Percentiles rank a stretch among this genome's conserved stretches.
These are phyloP conservation scores for Saccostrea cuccullata DNA, from an alignment of 1,140 invertebrate species.

Conservation along the genomic window DNA sequence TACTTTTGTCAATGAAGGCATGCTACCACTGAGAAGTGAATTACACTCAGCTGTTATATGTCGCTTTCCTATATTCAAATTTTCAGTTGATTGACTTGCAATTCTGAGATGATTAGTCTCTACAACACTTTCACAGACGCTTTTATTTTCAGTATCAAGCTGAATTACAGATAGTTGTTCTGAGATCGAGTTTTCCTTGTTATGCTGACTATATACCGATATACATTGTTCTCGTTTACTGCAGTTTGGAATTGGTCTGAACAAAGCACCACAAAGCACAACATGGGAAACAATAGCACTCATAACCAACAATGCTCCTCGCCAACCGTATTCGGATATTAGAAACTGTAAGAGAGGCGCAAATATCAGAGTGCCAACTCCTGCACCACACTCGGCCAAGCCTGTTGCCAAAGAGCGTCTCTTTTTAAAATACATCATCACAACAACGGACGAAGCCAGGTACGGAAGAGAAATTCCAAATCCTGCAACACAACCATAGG, in stretches of 20 bases:
- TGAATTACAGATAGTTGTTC: not conserved
- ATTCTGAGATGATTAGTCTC: not conserved
- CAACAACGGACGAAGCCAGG: slow-evolving; percentile 83
- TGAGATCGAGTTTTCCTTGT: not conserved
- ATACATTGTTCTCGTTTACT: not conserved
- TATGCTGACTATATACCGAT: not conserved
- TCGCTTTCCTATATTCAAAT: not conserved
- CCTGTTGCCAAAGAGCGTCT: slow-evolving; percentile 93
- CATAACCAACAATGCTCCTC: slow-evolving; percentile 87
- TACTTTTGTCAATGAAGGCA: not conserved
- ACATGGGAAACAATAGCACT: slow-evolving; percentile 88
- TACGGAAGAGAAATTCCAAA: slow-evolving; percentile 93
- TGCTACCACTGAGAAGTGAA: not conserved
- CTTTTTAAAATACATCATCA: slow-evolving; percentile 95
- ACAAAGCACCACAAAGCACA: slow-evolving; percentile 88
- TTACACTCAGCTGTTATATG: not conserved
- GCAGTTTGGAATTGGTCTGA: slow-evolving; percentile 84
- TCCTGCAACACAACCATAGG: slow-evolving; percentile 91
- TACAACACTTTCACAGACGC: not conserved
- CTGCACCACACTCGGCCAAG: slow-evolving; percentile 83
- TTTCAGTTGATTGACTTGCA: not conserved
- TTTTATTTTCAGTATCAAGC: not conserved
- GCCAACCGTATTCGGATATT: slow-evolving; percentile 72
- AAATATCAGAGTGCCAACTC: slow-evolving; percentile 76
- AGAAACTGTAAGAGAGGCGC: slow-evolving; percentile 73